These are phyloP conservation scores for Oegoconia quadripuncta DNA, from an alignment of 2,888 invertebrate genomes.

Conservation along the genomic window DNA sequence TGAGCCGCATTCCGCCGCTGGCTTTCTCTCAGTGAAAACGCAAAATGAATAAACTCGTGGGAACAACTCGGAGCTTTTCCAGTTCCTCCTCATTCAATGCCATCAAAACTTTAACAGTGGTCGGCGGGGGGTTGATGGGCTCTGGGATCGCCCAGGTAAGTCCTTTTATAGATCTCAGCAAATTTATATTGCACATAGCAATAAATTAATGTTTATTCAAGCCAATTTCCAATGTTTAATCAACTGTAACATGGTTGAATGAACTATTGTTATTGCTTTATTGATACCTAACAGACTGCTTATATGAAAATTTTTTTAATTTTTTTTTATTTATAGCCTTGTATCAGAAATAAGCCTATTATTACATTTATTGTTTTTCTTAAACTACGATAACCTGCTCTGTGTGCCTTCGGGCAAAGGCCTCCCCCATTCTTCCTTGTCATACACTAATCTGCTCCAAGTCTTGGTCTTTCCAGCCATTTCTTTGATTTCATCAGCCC, in stretches of 20 bases:
- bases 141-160: slow-evolving; percentile 93
- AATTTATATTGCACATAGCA: neutral
- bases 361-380: too few species aligned
- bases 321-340: too few species aligned
- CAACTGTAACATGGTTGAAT: neutral
- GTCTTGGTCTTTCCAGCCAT: too few species aligned
- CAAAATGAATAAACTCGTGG: slow-evolving; percentile 54
- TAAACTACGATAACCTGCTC: too few species aligned
- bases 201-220: neutral
- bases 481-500: too few species aligned
- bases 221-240: neutral
- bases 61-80: slow-evolving; percentile 59
- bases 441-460: too few species aligned
- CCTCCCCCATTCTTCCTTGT: too few species aligned
- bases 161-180: neutral
- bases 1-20: slow-evolving; percentile 7
- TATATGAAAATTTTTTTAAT: too few species aligned
- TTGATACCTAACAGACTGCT: neutral
- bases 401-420: too few species aligned
- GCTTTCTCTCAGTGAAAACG: slow-evolving; percentile 11
- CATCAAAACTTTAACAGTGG: slow-evolving; percentile 89
- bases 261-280: neutral
- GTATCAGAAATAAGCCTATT: too few species aligned
- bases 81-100: slow-evolving; percentile 64
- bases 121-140: slow-evolving; percentile 95